These are phyloP conservation scores for Scrobipalpa atriplicella DNA, from an alignment of 2,888 invertebrate species.

Conservation along the genomic window DNA sequence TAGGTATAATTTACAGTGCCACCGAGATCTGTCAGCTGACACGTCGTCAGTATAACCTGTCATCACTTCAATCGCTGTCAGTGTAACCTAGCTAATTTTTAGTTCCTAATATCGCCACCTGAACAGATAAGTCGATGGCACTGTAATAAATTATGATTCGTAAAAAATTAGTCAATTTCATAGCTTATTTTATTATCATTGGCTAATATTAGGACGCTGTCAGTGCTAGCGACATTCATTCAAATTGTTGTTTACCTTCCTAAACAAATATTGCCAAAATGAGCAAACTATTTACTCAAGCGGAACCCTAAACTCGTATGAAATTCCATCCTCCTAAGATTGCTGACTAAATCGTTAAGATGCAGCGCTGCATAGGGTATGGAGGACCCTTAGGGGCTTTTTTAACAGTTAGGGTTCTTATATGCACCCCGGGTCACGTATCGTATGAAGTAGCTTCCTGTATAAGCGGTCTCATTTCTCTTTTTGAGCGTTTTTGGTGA, in stretches of 20 bases:
- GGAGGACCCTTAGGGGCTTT: conserved; percentile 66
- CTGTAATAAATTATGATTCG: no score
- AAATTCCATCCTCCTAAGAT: conserved; percentile 22
- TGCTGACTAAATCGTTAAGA: conserved; percentile 27
- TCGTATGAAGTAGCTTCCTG: conserved; percentile 78
- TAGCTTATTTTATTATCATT: not conserved
- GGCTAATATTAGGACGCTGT: not conserved
- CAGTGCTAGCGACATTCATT: no score
- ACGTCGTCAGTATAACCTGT: no score
- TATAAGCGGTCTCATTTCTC: conserved; percentile 77
- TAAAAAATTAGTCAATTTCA: no score
- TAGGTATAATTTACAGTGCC: no score
- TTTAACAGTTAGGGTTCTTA: conserved; percentile 72
- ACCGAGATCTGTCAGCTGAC: no score
- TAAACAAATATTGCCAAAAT: not conserved
- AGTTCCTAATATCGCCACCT: no score
- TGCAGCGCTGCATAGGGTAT: conserved; percentile 25
- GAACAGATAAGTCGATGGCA: no score
- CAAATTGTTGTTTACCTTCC: not conserved
- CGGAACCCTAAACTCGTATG: conserved; percentile 18
- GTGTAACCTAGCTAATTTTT: no score
- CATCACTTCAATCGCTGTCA: no score
- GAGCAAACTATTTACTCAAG: not conserved
- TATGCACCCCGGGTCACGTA: conserved; percentile 81
- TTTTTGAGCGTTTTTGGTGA: conserved; percentile 47